Percentiles rank a stretch among this genome's conserved stretches.
Conservation (phyloP, 2,113 vertebrate species). For the Mastomys coucha region DNA sequence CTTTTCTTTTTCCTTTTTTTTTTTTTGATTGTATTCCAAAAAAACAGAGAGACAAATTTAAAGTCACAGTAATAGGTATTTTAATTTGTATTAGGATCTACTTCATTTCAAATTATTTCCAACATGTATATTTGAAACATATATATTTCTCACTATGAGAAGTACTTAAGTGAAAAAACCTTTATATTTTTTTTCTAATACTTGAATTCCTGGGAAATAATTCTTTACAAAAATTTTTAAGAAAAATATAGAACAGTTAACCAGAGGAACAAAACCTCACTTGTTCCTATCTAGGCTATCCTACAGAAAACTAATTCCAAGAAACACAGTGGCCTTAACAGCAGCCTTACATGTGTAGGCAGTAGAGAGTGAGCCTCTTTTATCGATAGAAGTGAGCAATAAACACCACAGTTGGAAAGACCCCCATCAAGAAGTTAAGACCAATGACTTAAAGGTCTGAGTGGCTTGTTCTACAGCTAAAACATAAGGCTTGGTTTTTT, state of each 20-base stretch:
- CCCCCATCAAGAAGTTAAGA: neutral
- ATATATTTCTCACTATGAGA: neutral
- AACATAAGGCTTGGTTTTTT: neutral
- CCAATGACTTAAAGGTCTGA: neutral
- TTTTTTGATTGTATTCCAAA: neutral
- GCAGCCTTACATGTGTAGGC: accelerated
- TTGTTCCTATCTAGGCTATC: no score
- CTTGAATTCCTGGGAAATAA: neutral
- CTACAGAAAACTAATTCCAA: accelerated
- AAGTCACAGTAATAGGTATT: neutral
- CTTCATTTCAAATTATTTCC: neutral
- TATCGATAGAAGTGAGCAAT: neutral
- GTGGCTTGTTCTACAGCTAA: neutral
- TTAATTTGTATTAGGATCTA: neutral
- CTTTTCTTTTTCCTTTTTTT: neutral
- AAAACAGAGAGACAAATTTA: neutral
- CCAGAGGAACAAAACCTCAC: neutral
- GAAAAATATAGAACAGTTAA: neutral
- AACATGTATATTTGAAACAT: neutral
- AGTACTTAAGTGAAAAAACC: neutral
- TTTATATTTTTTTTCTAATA: neutral
- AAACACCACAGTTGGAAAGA: neutral
- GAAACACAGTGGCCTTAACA: neutral
- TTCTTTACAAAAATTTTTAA: neutral
- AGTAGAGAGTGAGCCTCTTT: neutral